Percentiles rank a stretch among this genome's conserved stretches.
Evolutionary conservation across 2,888 invertebrate species (phyloP).

Genomic region (Smittia aterrima): DNA sequence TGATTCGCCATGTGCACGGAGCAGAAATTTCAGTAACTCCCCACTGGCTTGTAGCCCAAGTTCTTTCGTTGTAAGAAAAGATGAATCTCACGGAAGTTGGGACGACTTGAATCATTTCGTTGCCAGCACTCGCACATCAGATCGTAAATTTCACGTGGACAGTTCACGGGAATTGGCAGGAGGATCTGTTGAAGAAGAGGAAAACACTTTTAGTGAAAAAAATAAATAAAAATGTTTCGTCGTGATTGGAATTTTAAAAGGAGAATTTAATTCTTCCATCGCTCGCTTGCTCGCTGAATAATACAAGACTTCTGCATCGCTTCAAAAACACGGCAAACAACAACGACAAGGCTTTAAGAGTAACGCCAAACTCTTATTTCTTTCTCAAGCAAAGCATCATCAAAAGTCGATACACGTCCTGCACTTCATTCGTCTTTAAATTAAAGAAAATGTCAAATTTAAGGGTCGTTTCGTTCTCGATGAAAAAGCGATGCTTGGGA

Average conservation of each 20-base stretch:
- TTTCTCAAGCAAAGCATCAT: not conserved
- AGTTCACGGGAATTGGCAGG: slow-evolving; percentile 70
- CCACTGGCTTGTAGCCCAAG: slow-evolving; percentile 56
- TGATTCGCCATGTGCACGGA: slow-evolving; percentile 13
- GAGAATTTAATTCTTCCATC: not conserved
- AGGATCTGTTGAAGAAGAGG: slow-evolving; percentile 52
- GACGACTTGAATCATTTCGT: slow-evolving; percentile 70
- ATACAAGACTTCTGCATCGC: too few relatives aligned
- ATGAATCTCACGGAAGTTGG: slow-evolving; percentile 80
- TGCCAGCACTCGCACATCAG: slow-evolving; percentile 87
- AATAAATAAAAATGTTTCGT: slow-evolving; percentile 1
- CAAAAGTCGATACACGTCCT: slow-evolving; percentile 34
- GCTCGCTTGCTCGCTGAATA: too few relatives aligned
- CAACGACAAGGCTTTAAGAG: not conserved
- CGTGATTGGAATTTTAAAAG: not conserved
- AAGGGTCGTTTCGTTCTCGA: slow-evolving; percentile 28
- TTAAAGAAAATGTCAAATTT: slow-evolving; percentile 39
- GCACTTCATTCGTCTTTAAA: slow-evolving; percentile 39
- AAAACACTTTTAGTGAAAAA: slow-evolving; percentile 12
- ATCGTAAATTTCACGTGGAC: slow-evolving; percentile 81
- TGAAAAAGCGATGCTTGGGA: slow-evolving; percentile 20
- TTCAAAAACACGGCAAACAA: too few relatives aligned
- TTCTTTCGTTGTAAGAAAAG: slow-evolving; percentile 79
- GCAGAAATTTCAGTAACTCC: slow-evolving; percentile 26
- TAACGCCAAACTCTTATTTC: not conserved